A percentile compares a stretch with the other conserved stretches of the same genome.
Conservation (phyloP, 30 jellyfish, hydroid and myxozoan species). For the Turritopsis rubra region DNA sequence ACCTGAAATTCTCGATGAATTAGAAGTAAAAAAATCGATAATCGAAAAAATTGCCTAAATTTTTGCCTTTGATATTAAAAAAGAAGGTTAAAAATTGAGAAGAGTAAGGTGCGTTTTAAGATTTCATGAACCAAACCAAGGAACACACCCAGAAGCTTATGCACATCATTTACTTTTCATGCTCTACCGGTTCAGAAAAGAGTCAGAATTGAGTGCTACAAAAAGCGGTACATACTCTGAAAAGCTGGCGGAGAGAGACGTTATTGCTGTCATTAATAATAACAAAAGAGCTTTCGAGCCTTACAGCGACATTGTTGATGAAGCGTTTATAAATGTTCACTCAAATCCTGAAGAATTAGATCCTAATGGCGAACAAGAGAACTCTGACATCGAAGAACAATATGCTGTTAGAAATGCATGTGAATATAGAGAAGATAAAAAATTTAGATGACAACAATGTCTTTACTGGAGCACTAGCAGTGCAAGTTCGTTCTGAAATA, state of each 20-base stretch:
- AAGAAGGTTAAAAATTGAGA: not conserved
- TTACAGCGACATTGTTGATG: constrained; percentile 8
- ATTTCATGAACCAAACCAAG: not conserved
- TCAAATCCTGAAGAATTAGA: not conserved
- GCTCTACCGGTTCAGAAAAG: constrained; percentile 21
- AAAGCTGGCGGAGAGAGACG: not conserved
- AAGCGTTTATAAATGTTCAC: not conserved
- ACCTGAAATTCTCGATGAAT: not conserved
- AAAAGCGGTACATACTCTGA: not conserved
- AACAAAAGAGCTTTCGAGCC: constrained; percentile 23
- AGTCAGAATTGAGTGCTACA: not conserved
- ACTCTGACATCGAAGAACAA: not conserved
- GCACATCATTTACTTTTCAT: constrained; percentile 23
- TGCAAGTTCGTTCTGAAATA: no score
- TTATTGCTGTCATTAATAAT: not conserved
- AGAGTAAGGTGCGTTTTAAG: not conserved
- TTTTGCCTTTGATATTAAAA: not conserved
- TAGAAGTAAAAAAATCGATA: not conserved
- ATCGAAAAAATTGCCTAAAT: not conserved
- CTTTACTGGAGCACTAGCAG: no score
- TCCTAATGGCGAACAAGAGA: not conserved
- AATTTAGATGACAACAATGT: no score
- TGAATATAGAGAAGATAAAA: not conserved
- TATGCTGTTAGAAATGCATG: not conserved
- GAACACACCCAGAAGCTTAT: not conserved